phyloP scores from a whole-genome alignment of 2,888 invertebrate genomes.

The Mythimna pallens region DNA sequence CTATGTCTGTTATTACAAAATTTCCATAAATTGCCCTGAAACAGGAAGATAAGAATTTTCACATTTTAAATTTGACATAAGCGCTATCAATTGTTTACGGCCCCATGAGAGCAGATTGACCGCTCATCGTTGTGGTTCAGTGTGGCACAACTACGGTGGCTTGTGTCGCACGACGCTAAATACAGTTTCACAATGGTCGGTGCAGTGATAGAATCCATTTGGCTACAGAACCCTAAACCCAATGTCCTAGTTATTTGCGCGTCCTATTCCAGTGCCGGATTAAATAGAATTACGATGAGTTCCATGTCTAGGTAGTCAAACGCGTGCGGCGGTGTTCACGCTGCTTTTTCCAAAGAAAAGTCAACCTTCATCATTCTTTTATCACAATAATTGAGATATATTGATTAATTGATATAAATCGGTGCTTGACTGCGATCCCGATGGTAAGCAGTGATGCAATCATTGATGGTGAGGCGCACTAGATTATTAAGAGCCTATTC shows the following conservation, averaged over 20 bases:
- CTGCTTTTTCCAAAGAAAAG: not conserved
- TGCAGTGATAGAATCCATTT: conserved; percentile 49
- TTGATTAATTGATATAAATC: not conserved
- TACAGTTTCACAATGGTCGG: conserved; percentile 40
- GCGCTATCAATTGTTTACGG: conserved; percentile 14
- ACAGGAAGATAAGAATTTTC: conserved; percentile 17
- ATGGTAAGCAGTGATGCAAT: no score
- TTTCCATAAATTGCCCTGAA: conserved; percentile 25
- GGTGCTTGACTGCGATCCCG: no score
- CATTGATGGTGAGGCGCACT: no score
- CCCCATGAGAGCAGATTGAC: not conserved
- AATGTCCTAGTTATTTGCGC: conserved; percentile 42
- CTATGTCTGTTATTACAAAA: conserved; percentile 4
- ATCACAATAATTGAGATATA: not conserved
- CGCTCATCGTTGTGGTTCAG: conserved; percentile 22
- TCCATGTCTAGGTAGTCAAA: conserved; percentile 1
- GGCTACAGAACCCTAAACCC: conserved; percentile 40
- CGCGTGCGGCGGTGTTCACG: not conserved
- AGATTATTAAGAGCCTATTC: no score
- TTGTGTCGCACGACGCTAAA: conserved; percentile 33
- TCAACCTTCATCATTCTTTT: not conserved
- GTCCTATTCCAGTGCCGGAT: conserved; percentile 37
- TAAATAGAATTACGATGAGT: conserved; percentile 52
- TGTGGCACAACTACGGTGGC: conserved; percentile 11
- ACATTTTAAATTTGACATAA: conserved; percentile 10